These are phyloP conservation scores for Macrosteles quadrilineatus DNA, from an alignment of 1,140 invertebrate genomes.

Conservation along the genomic window DNA sequence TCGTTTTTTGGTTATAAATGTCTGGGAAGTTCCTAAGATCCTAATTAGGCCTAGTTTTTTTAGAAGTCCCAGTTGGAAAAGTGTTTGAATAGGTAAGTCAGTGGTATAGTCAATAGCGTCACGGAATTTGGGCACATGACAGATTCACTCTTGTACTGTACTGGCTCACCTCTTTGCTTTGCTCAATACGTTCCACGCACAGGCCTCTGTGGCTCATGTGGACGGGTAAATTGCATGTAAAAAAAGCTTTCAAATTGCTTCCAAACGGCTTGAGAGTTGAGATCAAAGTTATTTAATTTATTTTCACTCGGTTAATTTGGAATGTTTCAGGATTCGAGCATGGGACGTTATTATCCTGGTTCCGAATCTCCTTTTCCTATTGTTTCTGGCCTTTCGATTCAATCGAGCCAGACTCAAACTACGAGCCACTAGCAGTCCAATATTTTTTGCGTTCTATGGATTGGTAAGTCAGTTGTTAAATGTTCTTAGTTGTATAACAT, in stretches of 20 bases:
- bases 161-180: no score
- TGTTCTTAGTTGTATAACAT: constrained; percentile 4
- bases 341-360: constrained; percentile 82
- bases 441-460: constrained; percentile 79
- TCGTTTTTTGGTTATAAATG: no score
- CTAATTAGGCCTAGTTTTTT: no score
- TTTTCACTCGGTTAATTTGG: no score
- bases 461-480: constrained; percentile 60
- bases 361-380: constrained; percentile 74
- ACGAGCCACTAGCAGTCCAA: constrained; percentile 75
- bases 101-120: no score
- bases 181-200: no score
- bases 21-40: no score
- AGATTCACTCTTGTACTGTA: not conserved
- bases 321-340: constrained; percentile 70
- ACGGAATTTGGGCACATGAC: not conserved
- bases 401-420: constrained; percentile 74
- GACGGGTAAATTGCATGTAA: not conserved
- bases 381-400: constrained; percentile 70
- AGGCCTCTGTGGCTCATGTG: no score
- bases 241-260: not conserved
- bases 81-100: no score
- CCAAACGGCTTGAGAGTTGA: not conserved
- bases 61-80: no score
- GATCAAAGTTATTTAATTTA: constrained; percentile 22